Percentiles rank a stretch among this genome's conserved stretches.
Conservation (phyloP, 2,797 vertebrate genomes). For the Falco cherrug region DNA sequence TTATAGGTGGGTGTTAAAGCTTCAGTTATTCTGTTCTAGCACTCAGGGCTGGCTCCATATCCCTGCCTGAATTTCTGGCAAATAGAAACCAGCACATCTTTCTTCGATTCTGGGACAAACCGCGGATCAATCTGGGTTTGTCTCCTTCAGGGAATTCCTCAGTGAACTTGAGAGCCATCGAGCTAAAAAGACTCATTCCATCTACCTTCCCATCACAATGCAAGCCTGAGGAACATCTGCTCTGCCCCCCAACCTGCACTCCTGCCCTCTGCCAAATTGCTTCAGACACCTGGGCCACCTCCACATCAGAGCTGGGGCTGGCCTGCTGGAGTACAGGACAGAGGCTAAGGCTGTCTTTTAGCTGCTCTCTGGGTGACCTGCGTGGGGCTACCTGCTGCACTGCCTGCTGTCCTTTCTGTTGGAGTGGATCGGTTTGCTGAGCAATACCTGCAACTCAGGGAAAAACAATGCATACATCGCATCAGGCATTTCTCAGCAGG, state of each 20-base stretch:
- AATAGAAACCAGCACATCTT: not conserved
- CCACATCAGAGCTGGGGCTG: not conserved
- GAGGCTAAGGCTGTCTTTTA: not conserved
- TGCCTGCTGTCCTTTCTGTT: not conserved
- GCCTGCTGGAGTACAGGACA: not conserved
- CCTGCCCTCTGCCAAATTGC: not conserved
- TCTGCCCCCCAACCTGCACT: not conserved
- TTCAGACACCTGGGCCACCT: not conserved
- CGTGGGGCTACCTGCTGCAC: not conserved
- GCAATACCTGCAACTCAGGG: not conserved
- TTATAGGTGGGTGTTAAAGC: constrained; percentile 6
- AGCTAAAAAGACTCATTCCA: not conserved
- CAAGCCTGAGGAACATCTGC: not conserved
- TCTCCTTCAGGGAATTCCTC: not conserved
- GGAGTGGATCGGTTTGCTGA: not conserved
- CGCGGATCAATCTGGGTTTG: not conserved
- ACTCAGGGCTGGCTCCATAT: not conserved
- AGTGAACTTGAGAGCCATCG: not conserved
- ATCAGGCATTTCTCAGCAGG: not conserved
- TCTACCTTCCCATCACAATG: not conserved
- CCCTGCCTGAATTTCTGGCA: not conserved
- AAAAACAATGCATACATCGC: not conserved
- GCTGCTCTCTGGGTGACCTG: not conserved
- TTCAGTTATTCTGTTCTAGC: not conserved
- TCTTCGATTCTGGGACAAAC: not conserved